These are phyloP conservation scores for Montipora capitata DNA, from an alignment of 92 coral and sea anemone genomes.

Conservation along the genomic window DNA sequence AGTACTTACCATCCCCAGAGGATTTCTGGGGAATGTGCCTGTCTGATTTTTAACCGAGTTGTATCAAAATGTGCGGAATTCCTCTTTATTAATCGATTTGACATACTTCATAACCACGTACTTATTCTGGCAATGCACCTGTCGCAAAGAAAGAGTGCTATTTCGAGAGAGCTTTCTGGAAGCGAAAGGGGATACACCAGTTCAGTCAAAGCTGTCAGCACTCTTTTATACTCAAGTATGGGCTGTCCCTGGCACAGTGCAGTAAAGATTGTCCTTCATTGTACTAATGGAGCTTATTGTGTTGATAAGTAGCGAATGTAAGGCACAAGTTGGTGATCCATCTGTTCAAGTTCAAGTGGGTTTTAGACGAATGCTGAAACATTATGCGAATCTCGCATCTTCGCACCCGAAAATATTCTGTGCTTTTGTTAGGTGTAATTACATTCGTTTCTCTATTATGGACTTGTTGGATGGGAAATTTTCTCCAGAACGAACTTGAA, in stretches of 20 bases:
- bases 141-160: neutral
- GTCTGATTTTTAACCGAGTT: too few relatives aligned
- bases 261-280: neutral
- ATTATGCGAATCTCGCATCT: conserved; percentile 30
- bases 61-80: neutral
- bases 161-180: neutral
- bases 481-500: neutral
- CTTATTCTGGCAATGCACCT: neutral
- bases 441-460: neutral
- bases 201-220: neutral
- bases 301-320: neutral
- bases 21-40: too few relatives aligned
- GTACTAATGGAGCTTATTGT: conserved; percentile 7
- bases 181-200: neutral
- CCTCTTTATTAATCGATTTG: neutral
- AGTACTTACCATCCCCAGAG: too few relatives aligned
- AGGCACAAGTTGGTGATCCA: conserved; percentile 26
- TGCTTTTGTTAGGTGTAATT: conserved; percentile 14
- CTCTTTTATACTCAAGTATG: neutral
- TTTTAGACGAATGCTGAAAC: neutral
- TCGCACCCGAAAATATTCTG: conserved; percentile 31
- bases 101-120: neutral
- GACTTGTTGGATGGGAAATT: conserved; percentile 37
- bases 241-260: neutral
- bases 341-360: neutral